Conservation (phyloP, 2,797 vertebrate species). For the Tapera naevia region DNA sequence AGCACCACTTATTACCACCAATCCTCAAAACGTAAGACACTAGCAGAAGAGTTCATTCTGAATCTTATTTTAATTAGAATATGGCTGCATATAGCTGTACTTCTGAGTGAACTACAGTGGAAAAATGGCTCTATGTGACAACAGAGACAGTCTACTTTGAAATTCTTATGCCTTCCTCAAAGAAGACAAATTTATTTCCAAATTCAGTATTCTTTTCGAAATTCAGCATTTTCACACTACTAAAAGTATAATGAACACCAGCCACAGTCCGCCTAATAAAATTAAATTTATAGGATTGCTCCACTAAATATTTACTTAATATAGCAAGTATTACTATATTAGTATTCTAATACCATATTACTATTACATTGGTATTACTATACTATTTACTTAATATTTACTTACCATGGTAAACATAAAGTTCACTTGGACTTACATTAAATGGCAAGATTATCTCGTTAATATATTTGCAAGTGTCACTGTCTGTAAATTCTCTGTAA, state of each 20-base stretch:
- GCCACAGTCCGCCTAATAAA: background rate
- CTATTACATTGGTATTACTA: background rate
- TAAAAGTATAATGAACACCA: background rate
- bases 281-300: background rate
- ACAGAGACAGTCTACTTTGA: background rate
- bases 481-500: background rate
- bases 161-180: background rate
- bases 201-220: background rate
- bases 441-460: background rate
- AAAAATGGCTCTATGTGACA: background rate
- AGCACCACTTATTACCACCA: background rate
- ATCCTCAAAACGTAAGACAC: background rate
- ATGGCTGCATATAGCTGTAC: background rate
- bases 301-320: background rate
- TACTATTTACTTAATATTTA: background rate
- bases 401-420: background rate
- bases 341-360: background rate
- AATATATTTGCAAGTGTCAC: background rate
- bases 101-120: background rate
- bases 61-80: background rate
- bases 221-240: background rate
- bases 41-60: background rate
- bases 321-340: background rate
- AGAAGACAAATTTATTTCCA: background rate
- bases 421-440: background rate